A percentile compares a stretch with the other conserved stretches of the same genome.
phyloP scores from a whole-genome alignment of 2,113 vertebrate genomes.

The Bufo bufo region DNA sequence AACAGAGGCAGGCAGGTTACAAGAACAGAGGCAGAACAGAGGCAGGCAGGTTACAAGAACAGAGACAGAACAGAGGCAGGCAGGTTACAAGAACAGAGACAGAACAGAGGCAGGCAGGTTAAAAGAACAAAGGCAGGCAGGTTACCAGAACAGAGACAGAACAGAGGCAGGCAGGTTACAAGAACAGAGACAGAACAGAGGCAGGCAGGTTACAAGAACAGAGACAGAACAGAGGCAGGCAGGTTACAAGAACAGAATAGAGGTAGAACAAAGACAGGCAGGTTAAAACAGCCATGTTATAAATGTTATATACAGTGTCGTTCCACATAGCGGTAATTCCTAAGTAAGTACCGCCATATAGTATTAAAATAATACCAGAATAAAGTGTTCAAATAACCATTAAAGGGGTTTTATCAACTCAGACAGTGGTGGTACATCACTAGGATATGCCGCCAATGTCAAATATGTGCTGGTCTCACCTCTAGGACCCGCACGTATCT shows the following conservation, averaged over 20 bases:
- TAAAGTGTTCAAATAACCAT: too few relatives aligned
- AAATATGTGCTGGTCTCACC: too few relatives aligned
- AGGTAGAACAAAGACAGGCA: not conserved
- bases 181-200: not conserved
- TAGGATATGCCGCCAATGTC: too few relatives aligned
- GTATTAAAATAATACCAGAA: not conserved
- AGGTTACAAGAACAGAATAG: not conserved
- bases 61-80: not conserved
- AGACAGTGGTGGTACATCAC: too few relatives aligned
- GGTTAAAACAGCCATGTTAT: not conserved
- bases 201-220: not conserved
- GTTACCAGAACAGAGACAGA: not conserved
- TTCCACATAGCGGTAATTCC: too few relatives aligned
- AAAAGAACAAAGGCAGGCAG: too few relatives aligned
- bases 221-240: not conserved
- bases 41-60: too few relatives aligned
- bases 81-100: not conserved
- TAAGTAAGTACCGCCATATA: too few relatives aligned
- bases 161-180: not conserved
- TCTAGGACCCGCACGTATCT: too few relatives aligned
- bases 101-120: not conserved
- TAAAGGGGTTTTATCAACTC: too few relatives aligned
- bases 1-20: not conserved
- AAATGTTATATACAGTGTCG: too few relatives aligned
- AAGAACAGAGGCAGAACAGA: not conserved